Evolutionary conservation across 1,140 invertebrate genomes (phyloP).

Genomic region (Laupala kohalensis): DNA sequence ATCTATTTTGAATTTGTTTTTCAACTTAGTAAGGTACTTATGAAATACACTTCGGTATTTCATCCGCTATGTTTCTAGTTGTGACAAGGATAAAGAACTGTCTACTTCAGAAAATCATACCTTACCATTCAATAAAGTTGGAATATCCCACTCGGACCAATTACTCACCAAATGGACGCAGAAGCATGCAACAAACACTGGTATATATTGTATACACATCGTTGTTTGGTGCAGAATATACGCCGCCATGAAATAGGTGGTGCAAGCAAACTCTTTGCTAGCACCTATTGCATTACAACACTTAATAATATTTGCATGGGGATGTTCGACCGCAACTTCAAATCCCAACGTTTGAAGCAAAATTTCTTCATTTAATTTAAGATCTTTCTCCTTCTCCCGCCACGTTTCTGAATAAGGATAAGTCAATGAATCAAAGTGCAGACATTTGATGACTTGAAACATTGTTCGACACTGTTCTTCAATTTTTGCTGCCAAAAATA

Average conservation of each 20-base stretch:
- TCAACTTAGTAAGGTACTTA: conserved; percentile 77
- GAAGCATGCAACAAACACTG: conserved; percentile 90
- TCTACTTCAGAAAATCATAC: conserved; percentile 94
- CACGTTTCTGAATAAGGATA: conserved; percentile 63
- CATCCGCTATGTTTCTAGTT: conserved; percentile 63
- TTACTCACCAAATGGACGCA: conserved; percentile 93
- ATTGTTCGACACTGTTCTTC: conserved; percentile 93
- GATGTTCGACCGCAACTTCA: conserved; percentile 92
- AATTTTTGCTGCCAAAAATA: conserved; percentile 94
- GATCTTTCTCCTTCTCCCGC: conserved; percentile 66
- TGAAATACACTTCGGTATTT: conserved; percentile 82
- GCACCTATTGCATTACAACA: conserved; percentile 90
- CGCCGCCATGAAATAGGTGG: conserved; percentile 94
- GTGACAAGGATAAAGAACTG: conserved; percentile 67
- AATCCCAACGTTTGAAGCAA: conserved; percentile 91
- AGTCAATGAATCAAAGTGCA: conserved; percentile 43
- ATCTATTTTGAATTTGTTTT: too few relatives aligned
- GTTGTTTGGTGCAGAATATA: conserved; percentile 92
- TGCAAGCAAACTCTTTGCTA: conserved; percentile 88
- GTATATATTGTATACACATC: conserved; percentile 91
- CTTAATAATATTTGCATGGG: conserved; percentile 88
- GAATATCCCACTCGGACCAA: conserved; percentile 93
- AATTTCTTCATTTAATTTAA: conserved; percentile 91
- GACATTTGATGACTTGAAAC: conserved; percentile 87
- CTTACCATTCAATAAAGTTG: conserved; percentile 77